phyloP scores from a whole-genome alignment of 1,140 invertebrate genomes.

The Anadara kagoshimensis region DNA sequence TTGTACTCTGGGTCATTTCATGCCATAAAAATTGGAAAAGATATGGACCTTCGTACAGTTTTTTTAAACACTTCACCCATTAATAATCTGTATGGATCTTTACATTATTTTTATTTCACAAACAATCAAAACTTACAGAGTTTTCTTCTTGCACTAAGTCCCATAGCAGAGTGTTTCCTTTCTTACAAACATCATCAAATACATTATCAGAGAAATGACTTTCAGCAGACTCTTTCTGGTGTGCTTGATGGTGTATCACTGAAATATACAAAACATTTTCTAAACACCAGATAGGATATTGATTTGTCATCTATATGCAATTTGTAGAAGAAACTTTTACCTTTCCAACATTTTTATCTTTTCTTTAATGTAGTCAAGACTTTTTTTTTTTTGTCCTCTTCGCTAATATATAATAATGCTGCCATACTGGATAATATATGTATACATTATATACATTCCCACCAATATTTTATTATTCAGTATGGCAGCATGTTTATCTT shows the following conservation, averaged over 20 bases:
- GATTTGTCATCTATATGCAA: background rate
- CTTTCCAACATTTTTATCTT: background rate
- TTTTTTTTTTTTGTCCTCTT: too few relatives aligned
- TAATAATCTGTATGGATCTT: too few relatives aligned
- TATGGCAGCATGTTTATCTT: too few relatives aligned
- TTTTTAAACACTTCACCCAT: too few relatives aligned
- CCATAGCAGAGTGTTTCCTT: slow-evolving; percentile 93
- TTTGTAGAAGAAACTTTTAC: background rate
- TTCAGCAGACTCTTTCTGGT: slow-evolving; percentile 15
- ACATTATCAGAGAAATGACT: slow-evolving; percentile 51
- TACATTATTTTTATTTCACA: too few relatives aligned
- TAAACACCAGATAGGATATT: background rate
- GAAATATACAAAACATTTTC: background rate
- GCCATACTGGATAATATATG: too few relatives aligned
- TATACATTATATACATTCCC: too few relatives aligned
- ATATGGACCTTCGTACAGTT: too few relatives aligned
- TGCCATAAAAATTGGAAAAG: too few relatives aligned
- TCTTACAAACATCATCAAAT: slow-evolving; percentile 76
- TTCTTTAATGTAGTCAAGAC: background rate
- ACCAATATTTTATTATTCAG: too few relatives aligned
- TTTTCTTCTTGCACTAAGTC: slow-evolving; percentile 94
- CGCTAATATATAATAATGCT: too few relatives aligned
- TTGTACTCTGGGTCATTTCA: too few relatives aligned
- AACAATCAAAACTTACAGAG: slow-evolving; percentile 87
- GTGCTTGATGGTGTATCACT: slow-evolving; percentile 55